A percentile compares a stretch with the other conserved stretches of the same genome.
phyloP scores from a whole-genome alignment of 2,113 vertebrate genomes.

The Rhea pennata region DNA sequence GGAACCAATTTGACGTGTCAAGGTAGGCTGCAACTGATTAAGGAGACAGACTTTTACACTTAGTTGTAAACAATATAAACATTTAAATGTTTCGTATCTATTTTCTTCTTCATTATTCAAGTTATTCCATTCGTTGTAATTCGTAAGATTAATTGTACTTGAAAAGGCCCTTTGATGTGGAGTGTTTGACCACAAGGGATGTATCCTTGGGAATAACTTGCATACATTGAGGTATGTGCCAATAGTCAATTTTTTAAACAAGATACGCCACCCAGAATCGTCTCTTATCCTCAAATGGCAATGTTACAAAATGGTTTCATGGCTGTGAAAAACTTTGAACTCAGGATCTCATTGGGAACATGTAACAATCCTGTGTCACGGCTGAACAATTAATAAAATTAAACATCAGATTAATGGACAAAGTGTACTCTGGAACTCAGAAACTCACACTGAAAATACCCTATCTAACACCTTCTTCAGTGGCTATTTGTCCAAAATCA shows the following conservation, averaged over 20 bases:
- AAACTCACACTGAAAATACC: background rate
- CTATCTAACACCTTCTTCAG: background rate
- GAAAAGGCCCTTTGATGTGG: conserved; percentile 38
- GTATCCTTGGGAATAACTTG: too few species aligned
- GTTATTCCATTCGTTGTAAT: background rate
- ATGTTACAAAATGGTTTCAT: background rate
- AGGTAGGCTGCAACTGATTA: background rate
- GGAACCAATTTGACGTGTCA: conserved; percentile 36
- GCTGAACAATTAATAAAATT: background rate
- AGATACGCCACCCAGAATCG: background rate
- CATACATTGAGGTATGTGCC: background rate
- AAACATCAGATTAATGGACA: too few species aligned
- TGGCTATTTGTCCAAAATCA: too few species aligned
- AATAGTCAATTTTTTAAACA: background rate
- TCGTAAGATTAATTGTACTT: conserved; percentile 48
- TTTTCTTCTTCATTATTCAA: background rate
- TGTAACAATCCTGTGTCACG: background rate
- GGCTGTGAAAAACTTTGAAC: background rate
- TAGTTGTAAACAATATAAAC: conserved; percentile 28
- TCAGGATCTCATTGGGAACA: background rate
- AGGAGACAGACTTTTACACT: conserved; percentile 36
- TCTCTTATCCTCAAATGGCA: background rate
- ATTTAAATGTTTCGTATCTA: conserved; percentile 38
- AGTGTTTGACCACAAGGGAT: conserved; percentile 29
- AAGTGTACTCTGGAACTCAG: background rate